These are phyloP conservation scores for Monochamus saltuarius DNA, from an alignment of 1,140 invertebrate species.

Conservation along the genomic window DNA sequence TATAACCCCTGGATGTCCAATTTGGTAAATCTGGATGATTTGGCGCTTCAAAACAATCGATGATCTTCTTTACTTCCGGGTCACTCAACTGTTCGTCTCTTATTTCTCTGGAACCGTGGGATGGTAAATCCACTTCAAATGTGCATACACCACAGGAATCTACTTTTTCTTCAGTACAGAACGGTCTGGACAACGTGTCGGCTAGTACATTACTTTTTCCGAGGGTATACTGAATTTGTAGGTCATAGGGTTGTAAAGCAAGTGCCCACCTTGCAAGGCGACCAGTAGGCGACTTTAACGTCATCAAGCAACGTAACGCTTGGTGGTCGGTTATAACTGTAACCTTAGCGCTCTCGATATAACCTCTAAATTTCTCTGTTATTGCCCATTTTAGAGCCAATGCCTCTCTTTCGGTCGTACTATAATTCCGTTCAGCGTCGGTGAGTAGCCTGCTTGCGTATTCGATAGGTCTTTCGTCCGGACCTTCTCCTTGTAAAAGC, in stretches of 20 bases:
- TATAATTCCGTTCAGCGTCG: constrained; percentile 48
- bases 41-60: constrained; percentile 13
- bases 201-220: constrained; percentile 22
- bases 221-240: constrained; percentile 22
- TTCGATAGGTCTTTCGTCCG: constrained; percentile 49
- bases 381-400: constrained; percentile 51
- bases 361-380: constrained; percentile 34
- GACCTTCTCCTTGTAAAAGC: constrained; percentile 24
- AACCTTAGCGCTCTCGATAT: constrained; percentile 28
- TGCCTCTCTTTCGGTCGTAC: constrained; percentile 49
- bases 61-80: constrained; percentile 19
- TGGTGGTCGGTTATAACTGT: constrained; percentile 54
- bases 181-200: constrained; percentile 19
- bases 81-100: constrained; percentile 25
- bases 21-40: background rate
- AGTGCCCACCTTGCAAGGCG: constrained; percentile 39
- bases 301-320: constrained; percentile 53
- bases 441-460: constrained; percentile 50
- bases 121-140: constrained; percentile 11
- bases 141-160: background rate
- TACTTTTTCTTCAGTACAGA: background rate
- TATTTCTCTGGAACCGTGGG: background rate
- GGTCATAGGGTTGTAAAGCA: constrained; percentile 13
- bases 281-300: constrained; percentile 44
- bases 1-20: constrained; percentile 13